These are phyloP conservation scores for Aselliscus stoliczkanus DNA, from an alignment of 2,797 vertebrate genomes.

Conservation along the genomic window DNA sequence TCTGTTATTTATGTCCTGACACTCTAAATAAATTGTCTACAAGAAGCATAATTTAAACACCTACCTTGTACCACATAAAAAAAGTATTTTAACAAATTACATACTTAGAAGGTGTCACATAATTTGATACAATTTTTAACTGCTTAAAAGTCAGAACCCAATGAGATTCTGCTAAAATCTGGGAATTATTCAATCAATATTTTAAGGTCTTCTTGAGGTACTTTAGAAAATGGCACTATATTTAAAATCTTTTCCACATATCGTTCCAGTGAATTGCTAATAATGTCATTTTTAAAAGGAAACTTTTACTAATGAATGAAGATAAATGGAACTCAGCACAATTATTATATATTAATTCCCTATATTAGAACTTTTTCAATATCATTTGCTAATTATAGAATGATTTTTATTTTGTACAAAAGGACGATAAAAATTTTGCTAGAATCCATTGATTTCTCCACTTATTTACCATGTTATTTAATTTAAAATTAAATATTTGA, in stretches of 20 bases:
- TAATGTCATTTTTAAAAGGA: slow-evolving; percentile 26
- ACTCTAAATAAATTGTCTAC: slow-evolving; percentile 4
- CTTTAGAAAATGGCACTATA: not conserved
- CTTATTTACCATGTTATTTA: slow-evolving; percentile 6
- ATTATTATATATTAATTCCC: not conserved
- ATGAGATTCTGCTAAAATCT: not conserved
- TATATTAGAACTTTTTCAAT: not conserved
- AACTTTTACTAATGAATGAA: slow-evolving; percentile 5
- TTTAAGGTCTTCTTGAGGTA: slow-evolving; percentile 20
- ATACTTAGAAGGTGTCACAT: not conserved
- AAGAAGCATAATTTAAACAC: slow-evolving; percentile 43
- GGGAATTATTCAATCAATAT: not conserved
- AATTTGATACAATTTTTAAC: slow-evolving; percentile 21
- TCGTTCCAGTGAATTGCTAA: slow-evolving; percentile 31
- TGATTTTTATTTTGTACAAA: slow-evolving; percentile 2
- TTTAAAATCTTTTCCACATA: not conserved
- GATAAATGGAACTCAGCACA: slow-evolving; percentile 16
- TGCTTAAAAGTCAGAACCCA: slow-evolving; percentile 20
- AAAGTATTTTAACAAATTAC: slow-evolving; percentile 38
- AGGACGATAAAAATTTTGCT: slow-evolving; percentile 16
- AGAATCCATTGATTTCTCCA: not conserved
- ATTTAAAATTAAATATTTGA: slow-evolving; percentile 30
- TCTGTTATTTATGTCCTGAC: not conserved
- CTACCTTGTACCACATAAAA: slow-evolving; percentile 43
- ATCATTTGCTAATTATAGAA: slow-evolving; percentile 15